Percentiles rank a stretch among this genome's conserved stretches.
Evolutionary conservation across 2,797 vertebrate species (phyloP).

Genomic region (Hoplostethus atlanticus): DNA sequence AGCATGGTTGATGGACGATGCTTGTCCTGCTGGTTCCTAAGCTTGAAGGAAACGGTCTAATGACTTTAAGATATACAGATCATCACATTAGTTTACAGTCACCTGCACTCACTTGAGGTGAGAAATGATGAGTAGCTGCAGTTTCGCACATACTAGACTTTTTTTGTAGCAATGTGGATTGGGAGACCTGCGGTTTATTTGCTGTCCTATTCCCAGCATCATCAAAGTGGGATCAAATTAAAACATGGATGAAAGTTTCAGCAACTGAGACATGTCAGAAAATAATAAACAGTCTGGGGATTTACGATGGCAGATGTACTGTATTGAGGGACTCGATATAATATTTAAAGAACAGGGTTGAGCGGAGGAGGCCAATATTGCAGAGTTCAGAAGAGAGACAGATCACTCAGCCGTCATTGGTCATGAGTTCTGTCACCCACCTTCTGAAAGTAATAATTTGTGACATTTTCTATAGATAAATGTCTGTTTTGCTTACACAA

Average conservation of each 20-base stretch:
- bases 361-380: background rate
- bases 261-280: slow-evolving; percentile 21
- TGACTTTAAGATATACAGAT: slow-evolving; percentile 61
- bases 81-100: slow-evolving; percentile 59
- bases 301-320: slow-evolving; percentile 19
- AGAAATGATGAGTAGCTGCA: slow-evolving; percentile 40
- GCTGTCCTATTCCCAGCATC: slow-evolving; percentile 47
- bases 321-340: slow-evolving; percentile 23
- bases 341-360: slow-evolving; percentile 25
- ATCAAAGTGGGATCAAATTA: slow-evolving; percentile 65
- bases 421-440: background rate
- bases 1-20: slow-evolving; percentile 63
- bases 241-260: slow-evolving; percentile 50
- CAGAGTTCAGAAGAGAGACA: background rate
- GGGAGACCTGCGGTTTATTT: slow-evolving; percentile 29
- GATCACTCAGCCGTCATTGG: background rate
- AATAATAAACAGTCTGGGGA: slow-evolving; percentile 38
- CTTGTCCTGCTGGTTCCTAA: slow-evolving; percentile 44
- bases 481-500: too few species aligned
- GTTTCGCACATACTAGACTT: background rate
- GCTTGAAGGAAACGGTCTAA: slow-evolving; percentile 57
- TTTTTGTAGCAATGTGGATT: background rate
- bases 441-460: too few species aligned
- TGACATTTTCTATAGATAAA: too few species aligned
- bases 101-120: slow-evolving; percentile 54